phyloP scores from a whole-genome alignment of 2,888 invertebrate genomes.

The Chydorus sphaericus region DNA sequence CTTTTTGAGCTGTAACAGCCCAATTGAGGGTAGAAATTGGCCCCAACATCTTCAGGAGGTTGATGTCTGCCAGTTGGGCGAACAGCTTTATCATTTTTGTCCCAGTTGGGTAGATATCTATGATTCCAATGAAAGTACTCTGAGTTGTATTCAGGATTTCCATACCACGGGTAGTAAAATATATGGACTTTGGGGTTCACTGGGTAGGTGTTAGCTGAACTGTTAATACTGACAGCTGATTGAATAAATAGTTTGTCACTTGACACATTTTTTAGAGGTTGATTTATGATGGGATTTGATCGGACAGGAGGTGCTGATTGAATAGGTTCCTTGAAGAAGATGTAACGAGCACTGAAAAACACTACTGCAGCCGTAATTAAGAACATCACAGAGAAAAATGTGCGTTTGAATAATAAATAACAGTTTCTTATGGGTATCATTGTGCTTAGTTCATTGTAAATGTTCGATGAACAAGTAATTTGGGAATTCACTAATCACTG shows the following conservation, averaged over 20 bases:
- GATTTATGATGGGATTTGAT: not conserved
- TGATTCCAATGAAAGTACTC: constrained; percentile 16
- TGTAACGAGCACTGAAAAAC: not conserved
- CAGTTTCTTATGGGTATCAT: constrained; percentile 6
- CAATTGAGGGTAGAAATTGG: constrained; percentile 37
- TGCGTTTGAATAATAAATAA: not conserved
- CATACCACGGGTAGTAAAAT: constrained; percentile 33
- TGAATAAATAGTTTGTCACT: no score
- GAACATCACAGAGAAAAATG: not conserved
- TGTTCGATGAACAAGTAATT: no score
- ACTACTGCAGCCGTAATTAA: no score
- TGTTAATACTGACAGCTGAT: no score
- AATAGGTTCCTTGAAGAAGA: not conserved
- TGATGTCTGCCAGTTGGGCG: constrained; percentile 35
- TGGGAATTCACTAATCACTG: no score
- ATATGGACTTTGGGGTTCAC: constrained; percentile 28
- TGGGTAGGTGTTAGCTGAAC: no score
- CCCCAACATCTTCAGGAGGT: constrained; percentile 39
- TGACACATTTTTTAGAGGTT: not conserved
- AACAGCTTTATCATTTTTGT: constrained; percentile 28
- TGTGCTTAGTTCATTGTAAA: not conserved
- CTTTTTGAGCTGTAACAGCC: constrained; percentile 40
- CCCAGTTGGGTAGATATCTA: constrained; percentile 17
- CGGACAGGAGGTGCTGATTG: not conserved
- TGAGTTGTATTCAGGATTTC: constrained; percentile 20